Percentiles rank a stretch among this genome's conserved stretches.
Evolutionary conservation across 2,113 vertebrate species (phyloP).

Genomic region (Sphyrna mokarran): DNA sequence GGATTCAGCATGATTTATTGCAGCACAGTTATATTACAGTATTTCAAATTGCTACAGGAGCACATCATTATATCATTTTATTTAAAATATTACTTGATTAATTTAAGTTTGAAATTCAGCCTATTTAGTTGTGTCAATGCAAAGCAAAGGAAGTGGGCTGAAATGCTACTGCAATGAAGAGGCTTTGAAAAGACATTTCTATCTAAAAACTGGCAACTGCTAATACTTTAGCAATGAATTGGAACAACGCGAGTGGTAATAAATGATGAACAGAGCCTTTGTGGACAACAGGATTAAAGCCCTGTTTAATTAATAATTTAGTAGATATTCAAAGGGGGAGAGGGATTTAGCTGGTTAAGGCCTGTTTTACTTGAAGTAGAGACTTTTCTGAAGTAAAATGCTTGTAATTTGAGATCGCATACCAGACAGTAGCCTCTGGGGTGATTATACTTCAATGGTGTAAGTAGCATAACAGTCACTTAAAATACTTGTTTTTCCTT

Average conservation of each 20-base stretch:
- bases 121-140: neutral
- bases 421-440: constrained; percentile 26
- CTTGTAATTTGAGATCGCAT: neutral
- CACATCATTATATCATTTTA: neutral
- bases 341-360: neutral
- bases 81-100: neutral
- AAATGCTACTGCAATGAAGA: neutral
- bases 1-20: neutral
- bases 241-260: neutral
- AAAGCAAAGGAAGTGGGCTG: neutral
- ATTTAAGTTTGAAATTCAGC: neutral
- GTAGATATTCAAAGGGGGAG: neutral
- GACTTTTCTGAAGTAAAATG: constrained; percentile 12
- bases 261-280: neutral
- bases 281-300: neutral
- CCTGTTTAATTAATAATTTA: neutral
- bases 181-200: neutral
- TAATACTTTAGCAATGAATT: neutral
- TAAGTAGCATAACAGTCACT: constrained; percentile 7
- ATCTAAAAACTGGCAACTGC: neutral
- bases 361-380: neutral
- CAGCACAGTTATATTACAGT: neutral
- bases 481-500: neutral
- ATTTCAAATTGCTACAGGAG: neutral
- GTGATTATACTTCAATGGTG: neutral